Evolutionary conservation across 2,888 invertebrate species (phyloP).

Genomic region (Coelinius sp.): DNA sequence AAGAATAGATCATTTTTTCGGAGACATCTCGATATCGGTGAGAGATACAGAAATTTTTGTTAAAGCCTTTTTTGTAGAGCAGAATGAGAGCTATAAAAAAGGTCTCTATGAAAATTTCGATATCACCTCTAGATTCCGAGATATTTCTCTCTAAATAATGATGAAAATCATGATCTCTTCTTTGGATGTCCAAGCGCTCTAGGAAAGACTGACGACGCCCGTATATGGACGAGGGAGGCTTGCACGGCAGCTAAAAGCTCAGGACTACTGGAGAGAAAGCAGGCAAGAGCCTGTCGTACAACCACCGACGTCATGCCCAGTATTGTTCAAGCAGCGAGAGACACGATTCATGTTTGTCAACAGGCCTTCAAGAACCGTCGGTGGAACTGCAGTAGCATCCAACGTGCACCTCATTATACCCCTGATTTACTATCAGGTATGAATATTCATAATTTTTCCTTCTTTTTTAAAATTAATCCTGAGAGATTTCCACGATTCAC

Average conservation of each 20-base stretch:
- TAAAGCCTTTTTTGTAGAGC: too few relatives aligned
- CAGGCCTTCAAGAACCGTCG: constrained; percentile 80
- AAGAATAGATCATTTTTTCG: too few relatives aligned
- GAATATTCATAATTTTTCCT: neutral
- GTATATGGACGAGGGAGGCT: constrained; percentile 64
- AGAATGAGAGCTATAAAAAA: too few relatives aligned
- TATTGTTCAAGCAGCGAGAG: constrained; percentile 81
- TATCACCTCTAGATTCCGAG: too few relatives aligned
- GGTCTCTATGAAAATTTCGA: too few relatives aligned
- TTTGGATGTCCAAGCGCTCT: constrained; percentile 54
- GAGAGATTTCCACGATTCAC: too few relatives aligned
- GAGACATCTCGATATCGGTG: too few relatives aligned
- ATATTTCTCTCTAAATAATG: too few relatives aligned
- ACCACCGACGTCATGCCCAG: constrained; percentile 81
- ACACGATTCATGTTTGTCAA: constrained; percentile 81
- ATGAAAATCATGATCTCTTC: too few relatives aligned
- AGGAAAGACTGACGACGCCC: constrained; percentile 60
- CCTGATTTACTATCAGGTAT: constrained; percentile 84
- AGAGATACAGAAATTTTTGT: too few relatives aligned
- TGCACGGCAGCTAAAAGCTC: constrained; percentile 69
- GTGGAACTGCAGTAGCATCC: constrained; percentile 88
- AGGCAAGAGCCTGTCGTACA: constrained; percentile 78
- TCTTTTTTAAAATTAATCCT: neutral
- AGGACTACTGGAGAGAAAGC: constrained; percentile 75
- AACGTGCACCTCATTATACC: constrained; percentile 80